phyloP scores from a whole-genome alignment of 2,888 invertebrate genomes.

The Sialis lutaria region DNA sequence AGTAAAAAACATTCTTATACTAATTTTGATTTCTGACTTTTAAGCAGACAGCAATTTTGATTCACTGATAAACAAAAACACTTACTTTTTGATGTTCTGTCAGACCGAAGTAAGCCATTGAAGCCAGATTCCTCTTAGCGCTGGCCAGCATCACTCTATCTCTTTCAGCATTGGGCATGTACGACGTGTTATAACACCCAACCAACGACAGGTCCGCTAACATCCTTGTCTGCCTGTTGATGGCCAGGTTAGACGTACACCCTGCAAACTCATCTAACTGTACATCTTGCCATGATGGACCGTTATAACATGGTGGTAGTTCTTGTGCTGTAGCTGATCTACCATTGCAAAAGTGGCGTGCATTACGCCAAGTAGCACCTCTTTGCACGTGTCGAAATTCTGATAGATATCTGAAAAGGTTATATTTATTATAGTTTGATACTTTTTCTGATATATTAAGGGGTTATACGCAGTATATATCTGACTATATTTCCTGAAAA shows the following conservation, averaged over 20 bases:
- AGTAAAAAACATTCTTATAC: too few relatives aligned
- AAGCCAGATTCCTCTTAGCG: constrained; percentile 85
- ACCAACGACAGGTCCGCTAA: constrained; percentile 86
- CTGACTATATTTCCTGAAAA: too few relatives aligned
- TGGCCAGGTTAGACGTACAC: constrained; percentile 87
- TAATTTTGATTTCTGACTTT: too few relatives aligned
- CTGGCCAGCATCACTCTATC: constrained; percentile 81
- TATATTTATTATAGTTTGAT: too few relatives aligned
- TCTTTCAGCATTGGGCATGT: constrained; percentile 53
- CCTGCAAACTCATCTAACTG: constrained; percentile 77
- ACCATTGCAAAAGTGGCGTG: constrained; percentile 54
- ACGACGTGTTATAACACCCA: constrained; percentile 83
- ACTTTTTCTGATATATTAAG: neutral
- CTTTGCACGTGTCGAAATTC: constrained; percentile 95
- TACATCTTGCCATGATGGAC: constrained; percentile 77
- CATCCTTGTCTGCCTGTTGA: constrained; percentile 96
- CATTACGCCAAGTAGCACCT: constrained; percentile 90
- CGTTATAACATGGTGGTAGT: constrained; percentile 63
- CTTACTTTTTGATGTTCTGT: constrained; percentile 78
- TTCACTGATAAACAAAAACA: too few relatives aligned
- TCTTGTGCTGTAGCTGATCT: constrained; percentile 63
- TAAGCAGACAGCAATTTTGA: too few relatives aligned
- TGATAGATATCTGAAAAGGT: constrained; percentile 59
- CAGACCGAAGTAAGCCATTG: constrained; percentile 94
- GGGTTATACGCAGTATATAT: neutral